phyloP scores from a whole-genome alignment of 2,888 invertebrate species.

The Mactromeris polynyma region DNA sequence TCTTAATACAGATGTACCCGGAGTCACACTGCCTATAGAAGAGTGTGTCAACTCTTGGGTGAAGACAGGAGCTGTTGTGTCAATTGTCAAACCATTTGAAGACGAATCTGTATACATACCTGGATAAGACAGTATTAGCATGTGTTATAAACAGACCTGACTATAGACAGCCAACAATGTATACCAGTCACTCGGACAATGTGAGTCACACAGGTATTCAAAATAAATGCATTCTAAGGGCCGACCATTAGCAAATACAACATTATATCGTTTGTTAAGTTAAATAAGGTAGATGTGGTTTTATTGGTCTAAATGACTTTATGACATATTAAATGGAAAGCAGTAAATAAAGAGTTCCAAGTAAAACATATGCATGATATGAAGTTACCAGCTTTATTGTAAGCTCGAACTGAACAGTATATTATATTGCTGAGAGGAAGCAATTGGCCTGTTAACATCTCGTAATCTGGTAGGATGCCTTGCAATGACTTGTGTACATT shows the following conservation, averaged over 20 bases:
- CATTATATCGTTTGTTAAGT: too few species aligned
- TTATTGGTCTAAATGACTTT: too few species aligned
- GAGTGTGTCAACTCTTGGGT: conserved; percentile 13
- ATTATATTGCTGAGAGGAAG: conserved; percentile 55
- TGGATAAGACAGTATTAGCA: conserved; percentile 31
- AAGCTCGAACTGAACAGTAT: conserved; percentile 69
- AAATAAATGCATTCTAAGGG: too few species aligned
- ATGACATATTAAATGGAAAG: too few species aligned
- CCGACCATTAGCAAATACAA: too few species aligned
- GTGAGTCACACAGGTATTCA: too few species aligned
- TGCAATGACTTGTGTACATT: conserved; percentile 44
- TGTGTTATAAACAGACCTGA: too few species aligned
- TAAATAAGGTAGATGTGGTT: too few species aligned
- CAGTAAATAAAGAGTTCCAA: too few species aligned
- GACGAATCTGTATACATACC: conserved; percentile 62
- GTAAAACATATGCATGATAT: too few species aligned
- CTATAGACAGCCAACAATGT: too few species aligned
- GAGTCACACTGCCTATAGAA: conserved; percentile 48
- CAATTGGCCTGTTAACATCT: not conserved
- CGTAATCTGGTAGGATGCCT: not conserved
- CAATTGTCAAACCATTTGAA: conserved; percentile 72
- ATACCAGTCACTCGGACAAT: too few species aligned
- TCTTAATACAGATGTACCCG: conserved; percentile 46
- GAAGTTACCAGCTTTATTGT: conserved; percentile 71
- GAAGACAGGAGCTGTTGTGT: conserved; percentile 57